A percentile compares a stretch with the other conserved stretches of the same genome.
These are phyloP conservation scores for Lordiphosa andalusiaca DNA, from an alignment of 2,888 invertebrate species.

Conservation along the genomic window DNA sequence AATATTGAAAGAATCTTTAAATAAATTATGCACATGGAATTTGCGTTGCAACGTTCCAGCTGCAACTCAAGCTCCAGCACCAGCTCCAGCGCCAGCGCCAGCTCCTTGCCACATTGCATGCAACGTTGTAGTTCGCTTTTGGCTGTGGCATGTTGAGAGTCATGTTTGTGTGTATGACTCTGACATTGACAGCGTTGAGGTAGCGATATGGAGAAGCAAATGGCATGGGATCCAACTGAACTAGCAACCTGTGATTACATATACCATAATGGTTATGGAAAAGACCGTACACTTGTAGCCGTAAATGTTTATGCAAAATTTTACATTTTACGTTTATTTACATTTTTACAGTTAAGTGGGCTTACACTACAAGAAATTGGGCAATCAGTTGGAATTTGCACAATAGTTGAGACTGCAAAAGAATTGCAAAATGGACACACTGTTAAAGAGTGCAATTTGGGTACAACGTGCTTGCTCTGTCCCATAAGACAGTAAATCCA, in stretches of 20 bases:
- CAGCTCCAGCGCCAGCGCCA: too few relatives aligned
- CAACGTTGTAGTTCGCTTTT: slow-evolving; percentile 46
- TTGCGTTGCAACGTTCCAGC: slow-evolving; percentile 21
- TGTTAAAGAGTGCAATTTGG: too few relatives aligned
- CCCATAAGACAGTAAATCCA: too few relatives aligned
- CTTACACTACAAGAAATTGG: slow-evolving; percentile 40
- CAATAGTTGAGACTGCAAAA: too few relatives aligned
- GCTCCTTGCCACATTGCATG: slow-evolving; percentile 7
- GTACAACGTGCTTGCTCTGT: too few relatives aligned
- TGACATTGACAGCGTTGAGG: slow-evolving; percentile 64
- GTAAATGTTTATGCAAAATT: slow-evolving; percentile 27
- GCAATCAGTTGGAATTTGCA: background rate
- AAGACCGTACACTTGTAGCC: slow-evolving; percentile 1
- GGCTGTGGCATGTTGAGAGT: slow-evolving; percentile 58
- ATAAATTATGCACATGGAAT: slow-evolving; percentile 71
- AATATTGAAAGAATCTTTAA: slow-evolving; percentile 64
- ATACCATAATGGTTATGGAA: slow-evolving; percentile 24
- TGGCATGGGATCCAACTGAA: background rate
- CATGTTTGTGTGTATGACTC: slow-evolving; percentile 51
- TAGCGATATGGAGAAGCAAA: slow-evolving; percentile 25
- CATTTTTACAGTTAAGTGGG: slow-evolving; percentile 42
- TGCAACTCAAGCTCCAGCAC: background rate
- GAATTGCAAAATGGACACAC: too few relatives aligned
- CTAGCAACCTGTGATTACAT: slow-evolving; percentile 44
- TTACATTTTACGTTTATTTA: slow-evolving; percentile 61